phyloP scores from a whole-genome alignment of 92 coral and sea anemone species.

The Desmophyllum pertusum region DNA sequence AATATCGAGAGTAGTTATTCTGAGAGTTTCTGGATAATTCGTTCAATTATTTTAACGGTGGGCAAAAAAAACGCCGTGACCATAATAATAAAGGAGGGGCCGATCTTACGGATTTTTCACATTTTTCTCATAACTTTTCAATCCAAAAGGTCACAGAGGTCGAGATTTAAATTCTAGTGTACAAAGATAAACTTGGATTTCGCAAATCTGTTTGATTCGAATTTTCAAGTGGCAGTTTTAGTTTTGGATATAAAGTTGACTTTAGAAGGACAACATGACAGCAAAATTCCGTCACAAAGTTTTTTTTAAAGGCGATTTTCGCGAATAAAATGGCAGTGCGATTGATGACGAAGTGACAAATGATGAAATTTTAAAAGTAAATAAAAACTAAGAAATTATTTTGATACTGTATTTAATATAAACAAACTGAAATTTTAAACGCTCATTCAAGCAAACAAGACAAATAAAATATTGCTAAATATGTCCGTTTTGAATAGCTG shows the following conservation, averaged over 20 bases:
- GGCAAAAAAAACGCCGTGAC: constrained; percentile 13
- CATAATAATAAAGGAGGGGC: neutral
- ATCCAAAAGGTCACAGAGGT: constrained; percentile 17
- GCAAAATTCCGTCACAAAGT: neutral
- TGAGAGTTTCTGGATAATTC: constrained; percentile 22
- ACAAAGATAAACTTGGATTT: constrained; percentile 8
- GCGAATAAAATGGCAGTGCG: neutral
- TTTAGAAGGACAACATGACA: neutral
- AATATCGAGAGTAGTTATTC: neutral
- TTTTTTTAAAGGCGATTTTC: neutral
- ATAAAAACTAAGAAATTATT: neutral
- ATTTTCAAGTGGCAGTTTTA: neutral
- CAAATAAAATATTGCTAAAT: neutral
- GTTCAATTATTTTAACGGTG: neutral
- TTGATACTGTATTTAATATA: too few relatives aligned
- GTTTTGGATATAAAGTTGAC: neutral
- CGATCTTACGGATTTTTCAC: neutral
- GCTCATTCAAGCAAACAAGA: neutral
- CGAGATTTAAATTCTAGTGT: neutral
- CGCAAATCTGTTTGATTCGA: neutral
- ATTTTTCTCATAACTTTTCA: neutral
- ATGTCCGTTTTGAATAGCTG: neutral
- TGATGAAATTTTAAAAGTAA: too few relatives aligned
- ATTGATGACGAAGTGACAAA: neutral
- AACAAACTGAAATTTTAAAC: too few relatives aligned